A percentile compares a stretch with the other conserved stretches of the same genome.
These are phyloP conservation scores for Tachysurus fulvidraco DNA, from an alignment of 2,113 vertebrate species.

Conservation along the genomic window DNA sequence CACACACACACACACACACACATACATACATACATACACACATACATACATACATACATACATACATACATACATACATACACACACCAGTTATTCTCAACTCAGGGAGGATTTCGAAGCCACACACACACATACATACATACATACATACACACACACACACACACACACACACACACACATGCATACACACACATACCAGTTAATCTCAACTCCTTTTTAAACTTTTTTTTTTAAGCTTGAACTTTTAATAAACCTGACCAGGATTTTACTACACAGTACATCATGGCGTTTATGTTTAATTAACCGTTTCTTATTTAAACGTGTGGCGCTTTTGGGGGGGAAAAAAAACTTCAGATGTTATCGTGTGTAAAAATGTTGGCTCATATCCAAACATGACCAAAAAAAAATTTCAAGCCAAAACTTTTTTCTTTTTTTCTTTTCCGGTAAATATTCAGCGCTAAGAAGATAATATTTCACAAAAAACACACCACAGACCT, in stretches of 20 bases:
- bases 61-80: background rate
- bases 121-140: slow-evolving; percentile 2
- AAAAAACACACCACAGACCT: background rate
- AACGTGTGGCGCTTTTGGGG: background rate
- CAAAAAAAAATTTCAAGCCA: background rate
- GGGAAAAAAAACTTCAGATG: background rate
- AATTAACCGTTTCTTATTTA: background rate
- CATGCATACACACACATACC: slow-evolving; percentile 8
- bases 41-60: slow-evolving; percentile 12
- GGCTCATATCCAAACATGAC: background rate
- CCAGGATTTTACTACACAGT: background rate
- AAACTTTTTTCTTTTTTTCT: background rate
- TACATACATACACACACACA: slow-evolving; percentile 1
- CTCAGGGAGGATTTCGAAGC: too few species aligned
- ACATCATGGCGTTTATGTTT: background rate
- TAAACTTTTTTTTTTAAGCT: too few species aligned
- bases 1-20: slow-evolving; percentile 16
- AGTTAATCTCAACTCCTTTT: background rate
- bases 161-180: slow-evolving; percentile 13
- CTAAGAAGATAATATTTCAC: background rate
- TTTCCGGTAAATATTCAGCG: background rate
- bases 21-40: background rate
- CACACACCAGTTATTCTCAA: too few species aligned
- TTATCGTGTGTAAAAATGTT: background rate
- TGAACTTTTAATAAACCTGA: background rate